Base-by-base conservation (phyloP, 2,113 vertebrate species). In the Cryptomyrus ogoouensis region DNA sequence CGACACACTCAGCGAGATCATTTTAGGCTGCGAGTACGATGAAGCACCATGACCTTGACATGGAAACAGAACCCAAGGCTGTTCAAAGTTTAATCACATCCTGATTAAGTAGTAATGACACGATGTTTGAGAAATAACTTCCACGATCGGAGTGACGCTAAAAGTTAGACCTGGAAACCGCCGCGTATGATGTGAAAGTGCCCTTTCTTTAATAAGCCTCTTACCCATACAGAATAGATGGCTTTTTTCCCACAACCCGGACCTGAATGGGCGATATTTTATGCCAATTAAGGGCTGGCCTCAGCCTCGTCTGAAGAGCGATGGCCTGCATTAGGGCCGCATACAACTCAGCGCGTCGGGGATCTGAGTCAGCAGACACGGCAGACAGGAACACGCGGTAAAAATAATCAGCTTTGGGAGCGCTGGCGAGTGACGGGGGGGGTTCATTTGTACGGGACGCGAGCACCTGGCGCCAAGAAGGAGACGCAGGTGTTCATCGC, bases 211-310 rank as follows among this genome's bases (percentile, higher is more conserved):
- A 94, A 92, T 92, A 91, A 92, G 91, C 91, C 93, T 93, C 62
- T 88, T 70, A 88, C 39, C 74, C n/a, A 66, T 84, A 88, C 91
- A 93, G 92, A 94, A 93, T 91, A 90, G 93, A 91, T 91, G 80
- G 91, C 88, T 88, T 89, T 91, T 91, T 93, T 92, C 92, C 89
- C 83, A 47, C 52, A 88, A 90, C 50, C 7, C 74, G 90, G 88
- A 88, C 90, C 93, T 92, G 92, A 93, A 88, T 93, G 83, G 83
- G 89, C 91, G 93, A 93, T 90, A 91, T 91, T 90, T 83, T 92
- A 87, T 92, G 90, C 93, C 92, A 93, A 91, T 94, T 94, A 94
- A 91, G 27, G 70, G 87, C 94, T 89, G 90, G 90, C 88, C 88
- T 47, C 74, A 27, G 90, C 90, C 88, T 90, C 89, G 90, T 92